phyloP scores from a whole-genome alignment of 1,140 invertebrate genomes.

The Dysdera silvatica region DNA sequence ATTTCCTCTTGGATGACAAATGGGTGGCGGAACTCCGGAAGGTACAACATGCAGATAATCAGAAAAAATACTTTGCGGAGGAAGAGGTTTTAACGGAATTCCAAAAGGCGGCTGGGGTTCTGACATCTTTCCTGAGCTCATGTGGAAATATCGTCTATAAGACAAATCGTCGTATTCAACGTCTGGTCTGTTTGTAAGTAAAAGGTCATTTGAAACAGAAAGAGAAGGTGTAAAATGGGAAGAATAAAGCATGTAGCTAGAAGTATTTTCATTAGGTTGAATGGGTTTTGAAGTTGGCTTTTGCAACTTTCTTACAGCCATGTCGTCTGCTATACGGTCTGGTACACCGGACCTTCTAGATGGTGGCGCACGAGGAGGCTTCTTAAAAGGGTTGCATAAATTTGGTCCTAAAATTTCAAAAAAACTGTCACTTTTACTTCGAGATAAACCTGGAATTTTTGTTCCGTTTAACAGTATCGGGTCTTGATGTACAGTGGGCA shows the following conservation, averaged over 20 bases:
- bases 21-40: conserved; percentile 41
- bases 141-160: conserved; percentile 66
- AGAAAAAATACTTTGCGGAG: conserved; percentile 51
- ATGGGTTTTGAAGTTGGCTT: conserved; percentile 47
- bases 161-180: conserved; percentile 72
- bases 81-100: conserved; percentile 71
- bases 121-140: conserved; percentile 59
- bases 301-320: conserved; percentile 64
- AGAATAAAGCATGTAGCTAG: conserved; percentile 63
- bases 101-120: conserved; percentile 82
- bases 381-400: conserved; percentile 9
- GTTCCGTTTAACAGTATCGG: not conserved
- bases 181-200: conserved; percentile 58
- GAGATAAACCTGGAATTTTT: not conserved
- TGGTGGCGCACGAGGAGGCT: conserved; percentile 37
- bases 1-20: conserved; percentile 46
- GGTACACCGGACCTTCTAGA: conserved; percentile 46
- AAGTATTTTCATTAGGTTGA: conserved; percentile 53
- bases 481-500: conserved; percentile 49
- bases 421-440: conserved; percentile 8
- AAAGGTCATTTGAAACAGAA: conserved; percentile 35
- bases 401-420: not conserved
- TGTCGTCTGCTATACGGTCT: conserved; percentile 64
- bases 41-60: conserved; percentile 74
- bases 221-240: conserved; percentile 49